Percentiles rank a stretch among this genome's conserved stretches.
These are phyloP conservation scores for Damaliscus lunatus DNA, from an alignment of 2,113 vertebrate species.

Conservation along the genomic window DNA sequence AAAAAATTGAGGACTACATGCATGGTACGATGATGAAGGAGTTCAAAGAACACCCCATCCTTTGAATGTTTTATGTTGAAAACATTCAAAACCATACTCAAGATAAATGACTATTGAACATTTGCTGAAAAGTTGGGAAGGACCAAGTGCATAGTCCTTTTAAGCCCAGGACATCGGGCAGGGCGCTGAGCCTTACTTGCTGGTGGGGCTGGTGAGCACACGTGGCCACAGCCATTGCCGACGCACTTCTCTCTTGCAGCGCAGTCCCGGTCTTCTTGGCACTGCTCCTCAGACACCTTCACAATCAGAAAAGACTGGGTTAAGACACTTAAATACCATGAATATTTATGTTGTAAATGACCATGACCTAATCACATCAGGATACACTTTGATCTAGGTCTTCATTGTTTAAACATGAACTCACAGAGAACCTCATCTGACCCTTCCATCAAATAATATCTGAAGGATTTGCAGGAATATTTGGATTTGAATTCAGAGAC, in stretches of 20 bases:
- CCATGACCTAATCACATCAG: not conserved
- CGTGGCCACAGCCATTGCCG: not conserved
- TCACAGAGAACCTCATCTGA: not conserved
- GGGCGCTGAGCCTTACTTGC: not conserved
- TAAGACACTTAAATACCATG: not conserved
- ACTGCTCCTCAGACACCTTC: not conserved
- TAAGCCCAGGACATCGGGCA: not conserved
- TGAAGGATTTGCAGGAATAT: not conserved
- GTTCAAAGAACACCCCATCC: not conserved
- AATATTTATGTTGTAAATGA: not conserved
- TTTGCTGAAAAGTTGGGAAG: not conserved
- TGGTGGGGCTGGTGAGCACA: not conserved
- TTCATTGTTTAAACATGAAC: not conserved
- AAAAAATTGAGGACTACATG: too few species aligned
- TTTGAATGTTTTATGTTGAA: not conserved
- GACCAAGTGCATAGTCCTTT: not conserved
- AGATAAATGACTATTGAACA: not conserved
- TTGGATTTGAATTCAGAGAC: not conserved
- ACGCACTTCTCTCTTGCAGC: fast-evolving
- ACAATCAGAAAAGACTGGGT: not conserved
- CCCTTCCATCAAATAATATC: not conserved
- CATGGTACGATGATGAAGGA: not conserved
- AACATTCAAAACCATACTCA: not conserved
- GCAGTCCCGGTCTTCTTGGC: not conserved
- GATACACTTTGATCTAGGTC: not conserved